phyloP scores from a whole-genome alignment of 2,797 vertebrate species.

The Sylvilagus floridanus region DNA sequence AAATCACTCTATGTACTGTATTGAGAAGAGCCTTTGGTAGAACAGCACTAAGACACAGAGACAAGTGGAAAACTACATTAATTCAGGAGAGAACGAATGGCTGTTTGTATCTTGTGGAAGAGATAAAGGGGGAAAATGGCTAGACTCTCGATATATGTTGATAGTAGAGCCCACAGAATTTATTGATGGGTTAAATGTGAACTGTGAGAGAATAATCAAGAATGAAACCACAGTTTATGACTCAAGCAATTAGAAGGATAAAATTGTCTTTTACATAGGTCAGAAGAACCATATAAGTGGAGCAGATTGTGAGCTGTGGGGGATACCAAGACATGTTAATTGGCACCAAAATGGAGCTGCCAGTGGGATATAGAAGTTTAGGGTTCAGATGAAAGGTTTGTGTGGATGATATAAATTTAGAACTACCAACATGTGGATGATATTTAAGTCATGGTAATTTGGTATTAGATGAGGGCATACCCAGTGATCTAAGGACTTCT shows the following conservation, averaged over 20 bases:
- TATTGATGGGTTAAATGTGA: neutral
- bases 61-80: neutral
- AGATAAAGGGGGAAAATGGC: neutral
- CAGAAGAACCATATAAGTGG: neutral
- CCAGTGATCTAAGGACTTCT: no score
- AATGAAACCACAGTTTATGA: neutral
- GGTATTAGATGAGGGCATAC: neutral
- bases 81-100: neutral
- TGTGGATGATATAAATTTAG: neutral
- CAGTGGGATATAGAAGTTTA: neutral
- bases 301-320: neutral
- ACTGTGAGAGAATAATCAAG: neutral
- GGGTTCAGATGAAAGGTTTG: neutral
- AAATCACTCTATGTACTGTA: no score
- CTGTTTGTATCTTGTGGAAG: neutral
- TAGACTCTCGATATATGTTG: neutral
- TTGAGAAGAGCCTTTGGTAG: neutral
- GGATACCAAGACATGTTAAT: neutral
- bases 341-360: neutral
- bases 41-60: neutral
- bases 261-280: neutral
- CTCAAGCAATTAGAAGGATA: neutral
- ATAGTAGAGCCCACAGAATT: neutral
- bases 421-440: neutral
- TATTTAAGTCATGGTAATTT: neutral